Conservation (phyloP, 2,888 invertebrate species). For the Gari tellinella region DNA sequence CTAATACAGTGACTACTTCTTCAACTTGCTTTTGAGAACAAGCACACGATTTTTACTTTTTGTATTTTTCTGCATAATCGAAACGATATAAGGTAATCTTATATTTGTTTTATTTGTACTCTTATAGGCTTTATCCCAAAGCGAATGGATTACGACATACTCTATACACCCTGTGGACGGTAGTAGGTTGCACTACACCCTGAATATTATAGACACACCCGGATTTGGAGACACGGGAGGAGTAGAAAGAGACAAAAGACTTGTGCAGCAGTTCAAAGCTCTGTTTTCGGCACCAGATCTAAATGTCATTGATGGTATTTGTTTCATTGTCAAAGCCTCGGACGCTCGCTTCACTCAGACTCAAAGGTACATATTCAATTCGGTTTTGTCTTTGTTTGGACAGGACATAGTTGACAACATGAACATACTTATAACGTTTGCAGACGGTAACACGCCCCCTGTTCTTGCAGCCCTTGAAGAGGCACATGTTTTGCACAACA, state of each 20-base stretch:
- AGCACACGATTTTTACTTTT: no score
- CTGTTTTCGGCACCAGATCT: conserved; percentile 37
- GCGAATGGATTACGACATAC: conserved; percentile 58
- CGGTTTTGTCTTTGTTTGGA: conserved; percentile 52
- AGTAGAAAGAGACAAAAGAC: conserved; percentile 41
- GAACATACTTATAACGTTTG: conserved; percentile 48
- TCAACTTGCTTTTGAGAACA: no score
- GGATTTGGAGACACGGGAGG: conserved; percentile 24
- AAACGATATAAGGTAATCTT: no score
- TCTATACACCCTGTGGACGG: conserved; percentile 24
- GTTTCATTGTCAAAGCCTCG: conserved; percentile 50
- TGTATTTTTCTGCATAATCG: no score
- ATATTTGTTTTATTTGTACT: no score
- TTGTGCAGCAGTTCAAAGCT: conserved; percentile 1
- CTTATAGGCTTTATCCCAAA: conserved; percentile 50
- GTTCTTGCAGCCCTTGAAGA: conserved; percentile 39
- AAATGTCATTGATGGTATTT: conserved; percentile 44
- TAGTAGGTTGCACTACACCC: conserved; percentile 23
- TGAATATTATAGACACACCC: conserved; percentile 7
- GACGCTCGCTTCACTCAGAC: conserved; percentile 38
- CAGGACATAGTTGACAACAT: conserved; percentile 48
- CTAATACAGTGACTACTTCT: no score
- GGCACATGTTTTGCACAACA: conserved; percentile 23
- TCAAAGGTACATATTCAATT: conserved; percentile 52
- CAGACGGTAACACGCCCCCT: conserved; percentile 50